Evolutionary conservation across 1,140 invertebrate genomes (phyloP).

Genomic region (Alviniconcha marisindica): DNA sequence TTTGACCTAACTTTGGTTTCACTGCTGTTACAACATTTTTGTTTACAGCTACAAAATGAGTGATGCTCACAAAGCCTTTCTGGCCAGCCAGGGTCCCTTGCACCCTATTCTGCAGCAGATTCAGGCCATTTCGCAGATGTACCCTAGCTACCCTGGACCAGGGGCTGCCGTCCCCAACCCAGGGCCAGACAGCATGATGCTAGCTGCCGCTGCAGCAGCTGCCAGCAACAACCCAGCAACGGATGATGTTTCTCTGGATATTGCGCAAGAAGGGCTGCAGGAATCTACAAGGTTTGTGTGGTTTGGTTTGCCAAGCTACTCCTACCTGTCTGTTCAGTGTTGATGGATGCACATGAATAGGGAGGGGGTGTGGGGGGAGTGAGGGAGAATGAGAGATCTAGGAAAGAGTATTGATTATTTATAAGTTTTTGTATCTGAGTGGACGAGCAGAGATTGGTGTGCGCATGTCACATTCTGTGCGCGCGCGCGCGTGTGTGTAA

Average conservation of each 20-base stretch:
- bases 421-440: too few relatives aligned
- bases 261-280: conserved; percentile 64
- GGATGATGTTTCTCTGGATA: conserved; percentile 56
- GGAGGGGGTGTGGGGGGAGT: too few relatives aligned
- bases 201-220: background rate
- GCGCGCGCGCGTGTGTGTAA: too few relatives aligned
- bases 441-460: too few relatives aligned
- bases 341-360: too few relatives aligned
- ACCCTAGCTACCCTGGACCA: conserved; percentile 36
- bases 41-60: background rate
- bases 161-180: background rate
- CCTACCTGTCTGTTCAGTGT: too few relatives aligned
- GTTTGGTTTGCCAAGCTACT: too few relatives aligned
- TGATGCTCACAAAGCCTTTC: conserved; percentile 39
- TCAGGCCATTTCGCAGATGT: conserved; percentile 43
- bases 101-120: conserved; percentile 62
- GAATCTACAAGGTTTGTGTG: conserved; percentile 60
- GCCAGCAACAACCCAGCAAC: conserved; percentile 15
- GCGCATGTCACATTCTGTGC: too few relatives aligned
- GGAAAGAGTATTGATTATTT: too few relatives aligned
- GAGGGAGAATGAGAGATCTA: too few relatives aligned
- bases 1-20: too few relatives aligned
- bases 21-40: too few relatives aligned
- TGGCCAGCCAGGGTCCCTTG: conserved; percentile 33
- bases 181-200: background rate